These are phyloP conservation scores for Metridium senile DNA, from an alignment of 92 coral and sea anemone genomes.

Conservation along the genomic window DNA sequence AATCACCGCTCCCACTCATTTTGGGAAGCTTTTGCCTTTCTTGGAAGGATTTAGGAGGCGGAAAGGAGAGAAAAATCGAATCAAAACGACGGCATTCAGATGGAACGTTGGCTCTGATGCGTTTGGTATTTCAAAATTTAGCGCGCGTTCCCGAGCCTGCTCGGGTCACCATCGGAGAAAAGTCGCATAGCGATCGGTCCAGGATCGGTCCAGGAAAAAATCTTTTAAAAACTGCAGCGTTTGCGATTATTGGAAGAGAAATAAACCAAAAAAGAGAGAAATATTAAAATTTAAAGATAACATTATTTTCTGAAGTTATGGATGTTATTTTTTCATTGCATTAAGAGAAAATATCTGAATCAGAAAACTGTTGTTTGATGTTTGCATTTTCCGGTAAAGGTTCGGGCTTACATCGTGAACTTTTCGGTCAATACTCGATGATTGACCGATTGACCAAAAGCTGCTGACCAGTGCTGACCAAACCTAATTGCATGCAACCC, in stretches of 20 bases:
- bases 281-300: no score
- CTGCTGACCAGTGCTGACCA: not conserved
- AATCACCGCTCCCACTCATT: slow-evolving; percentile 65
- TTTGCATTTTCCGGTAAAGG: no score
- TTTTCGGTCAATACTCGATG: not conserved
- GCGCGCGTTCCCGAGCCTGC: slow-evolving; percentile 41
- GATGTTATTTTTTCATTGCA: no score
- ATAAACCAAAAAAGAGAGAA: no score
- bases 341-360: no score
- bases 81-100: slow-evolving; percentile 15
- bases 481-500: not conserved
- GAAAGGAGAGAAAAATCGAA: slow-evolving; percentile 19
- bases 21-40: not conserved
- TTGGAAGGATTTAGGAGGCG: not conserved
- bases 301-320: no score
- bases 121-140: slow-evolving; percentile 68
- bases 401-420: no score
- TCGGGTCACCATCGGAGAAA: slow-evolving; percentile 6
- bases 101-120: not conserved
- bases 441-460: not conserved
- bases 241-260: no score
- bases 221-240: no score
- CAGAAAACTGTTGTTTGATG: no score
- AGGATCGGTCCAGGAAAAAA: no score
- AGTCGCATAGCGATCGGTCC: not conserved